Conservation (phyloP, 2,797 vertebrate species). For the Oreonectes daqikongensis region DNA sequence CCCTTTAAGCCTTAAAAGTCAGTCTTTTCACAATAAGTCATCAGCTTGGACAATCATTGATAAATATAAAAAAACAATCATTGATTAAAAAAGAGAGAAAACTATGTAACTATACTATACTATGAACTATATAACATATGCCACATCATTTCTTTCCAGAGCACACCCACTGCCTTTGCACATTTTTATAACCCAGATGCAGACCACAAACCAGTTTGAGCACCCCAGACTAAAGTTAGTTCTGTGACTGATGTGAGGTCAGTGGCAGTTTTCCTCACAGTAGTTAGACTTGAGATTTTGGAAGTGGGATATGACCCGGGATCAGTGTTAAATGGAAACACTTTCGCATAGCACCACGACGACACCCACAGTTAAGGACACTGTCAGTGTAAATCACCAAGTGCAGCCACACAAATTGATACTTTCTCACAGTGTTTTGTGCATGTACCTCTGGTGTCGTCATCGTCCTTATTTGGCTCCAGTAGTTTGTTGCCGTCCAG, state of each 20-base stretch:
- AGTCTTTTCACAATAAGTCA: not conserved
- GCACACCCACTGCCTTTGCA: slow-evolving; percentile 49
- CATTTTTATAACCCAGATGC: slow-evolving; percentile 36
- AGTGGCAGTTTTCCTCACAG: not conserved
- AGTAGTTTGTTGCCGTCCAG: slow-evolving; percentile 76
- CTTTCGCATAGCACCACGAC: slow-evolving; percentile 21
- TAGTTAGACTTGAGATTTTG: not conserved
- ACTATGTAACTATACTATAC: not conserved
- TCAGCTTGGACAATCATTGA: not conserved
- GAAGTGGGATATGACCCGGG: not conserved
- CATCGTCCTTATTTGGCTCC: slow-evolving; percentile 72
- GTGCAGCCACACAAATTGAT: slow-evolving; percentile 32
- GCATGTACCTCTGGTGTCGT: slow-evolving; percentile 67
- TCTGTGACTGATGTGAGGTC: slow-evolving; percentile 6
- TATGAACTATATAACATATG: no score
- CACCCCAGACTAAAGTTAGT: slow-evolving; percentile 13
- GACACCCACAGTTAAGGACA: slow-evolving; percentile 30
- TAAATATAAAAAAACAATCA: not conserved
- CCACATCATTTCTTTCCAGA: slow-evolving; percentile 37
- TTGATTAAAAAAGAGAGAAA: no score
- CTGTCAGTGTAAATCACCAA: slow-evolving; percentile 36
- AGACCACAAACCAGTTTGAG: slow-evolving; percentile 46
- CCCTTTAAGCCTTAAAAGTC: not conserved
- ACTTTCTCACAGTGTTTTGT: slow-evolving; percentile 32
- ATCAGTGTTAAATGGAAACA: not conserved